A percentile compares a stretch with the other conserved stretches of the same genome.
Conservation (phyloP, 1,140 invertebrate species). For the Atta texana region DNA sequence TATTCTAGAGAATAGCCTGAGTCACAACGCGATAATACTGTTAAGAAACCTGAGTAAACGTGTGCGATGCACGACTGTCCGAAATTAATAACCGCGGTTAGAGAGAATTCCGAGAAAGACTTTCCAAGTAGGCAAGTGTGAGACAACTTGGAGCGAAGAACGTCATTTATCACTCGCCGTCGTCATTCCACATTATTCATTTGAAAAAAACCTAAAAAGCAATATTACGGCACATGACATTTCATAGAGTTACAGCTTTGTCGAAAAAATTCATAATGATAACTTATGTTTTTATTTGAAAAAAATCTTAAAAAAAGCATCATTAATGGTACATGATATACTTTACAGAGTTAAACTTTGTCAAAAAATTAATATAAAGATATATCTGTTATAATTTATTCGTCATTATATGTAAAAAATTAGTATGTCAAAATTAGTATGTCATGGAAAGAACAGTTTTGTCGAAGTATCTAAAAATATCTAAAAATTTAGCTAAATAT, state of each 20-base stretch:
- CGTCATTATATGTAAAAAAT: background rate
- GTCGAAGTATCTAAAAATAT: too few species aligned
- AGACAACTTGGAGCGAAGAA: background rate
- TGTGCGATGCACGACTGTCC: background rate
- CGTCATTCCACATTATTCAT: conserved; percentile 6
- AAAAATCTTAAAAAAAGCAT: background rate
- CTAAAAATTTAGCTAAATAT: too few species aligned
- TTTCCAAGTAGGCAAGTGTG: conserved; percentile 2
- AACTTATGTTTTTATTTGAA: background rate
- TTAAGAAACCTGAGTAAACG: background rate
- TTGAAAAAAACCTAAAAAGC: background rate
- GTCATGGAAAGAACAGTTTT: background rate
- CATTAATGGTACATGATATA: background rate
- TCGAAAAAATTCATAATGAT: background rate
- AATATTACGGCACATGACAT: background rate
- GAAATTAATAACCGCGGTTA: conserved; percentile 48
- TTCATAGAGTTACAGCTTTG: background rate
- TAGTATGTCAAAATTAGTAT: background rate
- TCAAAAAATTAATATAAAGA: background rate
- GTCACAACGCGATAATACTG: background rate
- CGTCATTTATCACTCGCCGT: conserved; percentile 8
- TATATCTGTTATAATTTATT: background rate
- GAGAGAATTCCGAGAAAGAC: conserved; percentile 21
- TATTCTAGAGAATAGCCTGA: conserved; percentile 7
- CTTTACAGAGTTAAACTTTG: background rate